These are phyloP conservation scores for Lydus trimaculatus DNA, from an alignment of 2,888 invertebrate species.

Conservation along the genomic window DNA sequence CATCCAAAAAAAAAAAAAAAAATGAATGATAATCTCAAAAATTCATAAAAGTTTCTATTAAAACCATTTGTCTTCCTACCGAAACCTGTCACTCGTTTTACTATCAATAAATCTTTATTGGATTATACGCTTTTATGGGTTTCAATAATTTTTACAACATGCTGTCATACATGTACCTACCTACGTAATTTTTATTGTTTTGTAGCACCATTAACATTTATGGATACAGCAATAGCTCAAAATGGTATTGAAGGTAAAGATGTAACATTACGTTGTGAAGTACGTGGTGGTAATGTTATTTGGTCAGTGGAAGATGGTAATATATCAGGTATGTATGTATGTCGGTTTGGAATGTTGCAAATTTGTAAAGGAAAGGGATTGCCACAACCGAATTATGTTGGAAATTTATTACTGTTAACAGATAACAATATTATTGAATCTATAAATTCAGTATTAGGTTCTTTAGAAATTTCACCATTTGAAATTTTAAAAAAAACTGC, in stretches of 20 bases:
- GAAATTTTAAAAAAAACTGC: no score
- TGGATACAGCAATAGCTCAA: slow-evolving; percentile 63
- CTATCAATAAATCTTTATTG: neutral
- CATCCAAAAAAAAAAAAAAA: neutral
- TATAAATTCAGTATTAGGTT: neutral
- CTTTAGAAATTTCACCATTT: neutral
- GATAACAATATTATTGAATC: neutral
- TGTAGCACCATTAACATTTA: slow-evolving; percentile 66
- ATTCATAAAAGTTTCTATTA: neutral
- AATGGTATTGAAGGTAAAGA: slow-evolving; percentile 63
- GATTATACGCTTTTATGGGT: neutral
- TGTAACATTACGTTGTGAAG: slow-evolving; percentile 67
- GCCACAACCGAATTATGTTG: neutral
- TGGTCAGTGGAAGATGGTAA: slow-evolving; percentile 71
- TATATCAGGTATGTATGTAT: slow-evolving; percentile 66
- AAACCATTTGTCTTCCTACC: neutral
- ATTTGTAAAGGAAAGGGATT: neutral
- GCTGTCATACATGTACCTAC: neutral
- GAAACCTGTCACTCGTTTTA: neutral
- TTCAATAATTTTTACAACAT: neutral
- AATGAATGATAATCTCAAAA: no score
- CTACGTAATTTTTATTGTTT: no score
- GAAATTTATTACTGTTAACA: neutral
- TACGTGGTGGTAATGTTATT: slow-evolving; percentile 69
- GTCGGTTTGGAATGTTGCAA: neutral